These are phyloP conservation scores for Hydrochoerus hydrochaeris DNA, from an alignment of 2,113 vertebrate genomes.

Conservation along the genomic window DNA sequence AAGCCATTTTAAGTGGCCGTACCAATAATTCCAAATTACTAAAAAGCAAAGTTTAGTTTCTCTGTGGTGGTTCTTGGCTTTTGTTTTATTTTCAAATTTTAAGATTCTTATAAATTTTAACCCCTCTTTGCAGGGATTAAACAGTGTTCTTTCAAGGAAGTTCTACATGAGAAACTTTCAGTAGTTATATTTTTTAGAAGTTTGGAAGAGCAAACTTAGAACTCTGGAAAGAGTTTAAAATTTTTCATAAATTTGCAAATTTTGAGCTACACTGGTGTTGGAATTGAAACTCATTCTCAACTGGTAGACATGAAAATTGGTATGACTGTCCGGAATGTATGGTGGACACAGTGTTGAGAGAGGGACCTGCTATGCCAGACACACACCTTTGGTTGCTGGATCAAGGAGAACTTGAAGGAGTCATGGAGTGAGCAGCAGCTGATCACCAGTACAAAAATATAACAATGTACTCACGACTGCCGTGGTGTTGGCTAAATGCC, in stretches of 20 bases:
- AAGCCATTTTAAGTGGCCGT: constrained; percentile 43
- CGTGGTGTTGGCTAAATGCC: not conserved
- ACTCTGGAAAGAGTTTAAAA: not conserved
- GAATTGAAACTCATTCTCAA: not conserved
- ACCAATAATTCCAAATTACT: constrained; percentile 21
- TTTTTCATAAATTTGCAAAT: not conserved
- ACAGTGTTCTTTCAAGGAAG: not conserved
- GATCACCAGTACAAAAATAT: not conserved
- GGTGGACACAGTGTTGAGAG: too few species aligned
- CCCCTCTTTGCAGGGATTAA: not conserved
- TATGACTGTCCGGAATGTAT: not conserved
- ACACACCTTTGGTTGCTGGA: not conserved
- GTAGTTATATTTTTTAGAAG: not conserved
- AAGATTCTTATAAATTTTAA: constrained; percentile 3
- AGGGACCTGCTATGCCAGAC: not conserved
- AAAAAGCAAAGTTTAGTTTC: not conserved
- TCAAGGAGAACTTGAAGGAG: not conserved
- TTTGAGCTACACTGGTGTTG: not conserved
- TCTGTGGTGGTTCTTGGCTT: not conserved
- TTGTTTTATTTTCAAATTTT: constrained; percentile 27
- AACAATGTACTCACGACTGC: not conserved
- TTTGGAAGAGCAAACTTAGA: constrained; percentile 22
- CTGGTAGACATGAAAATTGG: not conserved
- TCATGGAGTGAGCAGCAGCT: not conserved
- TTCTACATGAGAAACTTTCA: not conserved